Base-by-base conservation (phyloP, 2,797 vertebrate genomes). In the Chloroceryle inda region DNA sequence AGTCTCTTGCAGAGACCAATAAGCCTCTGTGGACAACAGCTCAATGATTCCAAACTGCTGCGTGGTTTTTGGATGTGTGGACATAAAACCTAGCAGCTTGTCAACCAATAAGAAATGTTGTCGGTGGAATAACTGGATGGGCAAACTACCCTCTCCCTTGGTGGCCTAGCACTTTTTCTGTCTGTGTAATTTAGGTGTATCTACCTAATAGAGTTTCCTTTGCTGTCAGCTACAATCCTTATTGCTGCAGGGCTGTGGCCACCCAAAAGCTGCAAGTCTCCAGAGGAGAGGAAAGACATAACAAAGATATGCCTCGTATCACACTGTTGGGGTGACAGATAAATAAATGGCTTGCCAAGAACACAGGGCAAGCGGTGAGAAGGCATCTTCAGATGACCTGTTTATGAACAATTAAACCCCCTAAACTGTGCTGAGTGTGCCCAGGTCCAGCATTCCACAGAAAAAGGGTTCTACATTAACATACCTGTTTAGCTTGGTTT, bases 401-500 rank as follows among this genome's bases (percentile, higher is more conserved):
- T 13, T 49, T 26, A 42, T 21, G 11, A 78, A 44, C 42, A 67
- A 45, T 20, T 6, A 91, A 85, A 61, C 26, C 5, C 47, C 29
- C 38, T 29, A 49, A 52, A 68, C 5, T 27, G 19, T 17, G 26
- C 33, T 69, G 63, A 62, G 63, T 58, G 17, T 13, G 35, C 22
- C 45, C 31, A 44, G 42, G 31, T 29, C 58, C 7, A 55, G 33
- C 7, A n/a, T 37, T 63, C 5, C 50, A 19, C 11, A 80, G 31
- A 37, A 45, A 75, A 94, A 68, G 56, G 58, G 35, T 17, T 72
- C n/a, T n/a, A 0, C 21, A 47, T 15, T 44, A 53, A 55, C 22
- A 35, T 97, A 99, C 99, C 98, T 99, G 99, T 85, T 98, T 99
- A 52, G 98, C 98, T 88, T 99, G 99, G 97, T 96, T 98, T 55